These are phyloP conservation scores for Acrocephalus kingi DNA, from an alignment of 2,113 vertebrate species.

Conservation along the genomic window DNA sequence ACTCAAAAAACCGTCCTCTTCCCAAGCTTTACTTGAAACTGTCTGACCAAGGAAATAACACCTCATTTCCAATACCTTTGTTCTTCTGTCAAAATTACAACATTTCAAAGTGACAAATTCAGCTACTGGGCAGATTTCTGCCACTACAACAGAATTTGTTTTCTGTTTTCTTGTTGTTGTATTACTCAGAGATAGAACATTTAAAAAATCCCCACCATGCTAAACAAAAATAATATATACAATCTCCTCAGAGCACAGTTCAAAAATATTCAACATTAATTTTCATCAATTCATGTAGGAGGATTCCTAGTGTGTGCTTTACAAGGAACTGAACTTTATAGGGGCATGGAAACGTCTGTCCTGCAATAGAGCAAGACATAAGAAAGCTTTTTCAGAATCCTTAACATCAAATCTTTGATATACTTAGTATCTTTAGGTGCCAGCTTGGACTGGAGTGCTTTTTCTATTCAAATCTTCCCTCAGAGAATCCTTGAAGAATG, in stretches of 20 bases:
- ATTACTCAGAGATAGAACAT: not conserved
- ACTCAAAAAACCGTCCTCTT: not conserved
- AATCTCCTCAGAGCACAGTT: not conserved
- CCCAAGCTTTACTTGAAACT: not conserved
- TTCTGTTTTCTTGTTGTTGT: accelerated
- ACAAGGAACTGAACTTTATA: not conserved
- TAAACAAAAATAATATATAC: not conserved
- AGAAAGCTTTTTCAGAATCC: not conserved
- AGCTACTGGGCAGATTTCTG: not conserved
- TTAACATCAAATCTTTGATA: not conserved
- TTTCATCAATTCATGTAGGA: not conserved
- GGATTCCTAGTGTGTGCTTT: not conserved
- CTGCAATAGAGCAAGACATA: not conserved
- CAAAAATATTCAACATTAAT: not conserved
- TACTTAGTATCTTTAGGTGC: not conserved
- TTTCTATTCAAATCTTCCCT: not conserved
- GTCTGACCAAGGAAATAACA: not conserved
- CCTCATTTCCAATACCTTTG: not conserved
- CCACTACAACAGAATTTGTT: not conserved
- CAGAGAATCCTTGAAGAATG: not conserved
- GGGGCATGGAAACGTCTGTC: not conserved
- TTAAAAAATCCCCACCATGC: not conserved
- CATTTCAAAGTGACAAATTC: not conserved
- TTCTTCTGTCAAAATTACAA: not conserved
- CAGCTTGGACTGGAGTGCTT: not conserved